A percentile compares a stretch with the other conserved stretches of the same genome.
phyloP scores from a whole-genome alignment of 37 sponge, comb jelly and placozoan species.

The Dysidea cf. avara region DNA sequence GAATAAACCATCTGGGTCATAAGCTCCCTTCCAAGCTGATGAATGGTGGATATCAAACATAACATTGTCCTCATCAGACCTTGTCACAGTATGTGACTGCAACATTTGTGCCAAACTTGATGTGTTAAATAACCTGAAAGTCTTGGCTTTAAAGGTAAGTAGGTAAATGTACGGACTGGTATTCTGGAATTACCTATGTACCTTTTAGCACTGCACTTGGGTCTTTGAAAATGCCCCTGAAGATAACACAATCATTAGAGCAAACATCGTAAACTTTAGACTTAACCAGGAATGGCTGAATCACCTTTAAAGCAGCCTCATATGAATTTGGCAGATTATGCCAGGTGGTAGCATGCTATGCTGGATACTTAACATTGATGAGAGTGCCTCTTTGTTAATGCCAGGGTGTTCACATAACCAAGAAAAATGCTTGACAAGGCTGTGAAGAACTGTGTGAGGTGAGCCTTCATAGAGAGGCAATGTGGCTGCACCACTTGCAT shows the following conservation, averaged over 20 bases:
- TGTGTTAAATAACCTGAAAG: slow-evolving; percentile 6
- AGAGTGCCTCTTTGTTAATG: slow-evolving; percentile 28
- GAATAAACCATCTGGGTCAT: neutral
- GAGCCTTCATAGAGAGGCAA: slow-evolving; percentile 11
- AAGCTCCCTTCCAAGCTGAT: slow-evolving; percentile 1
- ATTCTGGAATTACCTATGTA: neutral
- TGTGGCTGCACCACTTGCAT: too few species aligned
- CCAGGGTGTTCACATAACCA: slow-evolving; percentile 39
- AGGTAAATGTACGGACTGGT: slow-evolving; percentile 16
- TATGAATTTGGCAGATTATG: slow-evolving; percentile 8
- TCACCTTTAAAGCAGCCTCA: slow-evolving; percentile 9
- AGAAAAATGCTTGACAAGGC: slow-evolving; percentile 5
- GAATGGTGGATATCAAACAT: slow-evolving; percentile 28
- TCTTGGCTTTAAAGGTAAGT: slow-evolving; percentile 18
- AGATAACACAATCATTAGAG: slow-evolving; percentile 29
- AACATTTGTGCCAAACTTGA: slow-evolving; percentile 10
- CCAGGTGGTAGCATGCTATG: slow-evolving; percentile 15
- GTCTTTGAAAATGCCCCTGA: slow-evolving; percentile 14
- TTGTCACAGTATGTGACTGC: neutral
- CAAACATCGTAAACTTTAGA: slow-evolving; percentile 17
- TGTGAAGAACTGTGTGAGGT: neutral
- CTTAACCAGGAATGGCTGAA: slow-evolving; percentile 22
- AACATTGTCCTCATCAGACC: neutral
- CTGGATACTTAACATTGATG: slow-evolving; percentile 1
- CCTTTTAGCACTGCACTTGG: slow-evolving; percentile 4